Evolutionary conservation across 2,888 invertebrate species (phyloP), one percentile per base, ranked within the genome.

Genomic region (Drosophila neutralis): DNA sequence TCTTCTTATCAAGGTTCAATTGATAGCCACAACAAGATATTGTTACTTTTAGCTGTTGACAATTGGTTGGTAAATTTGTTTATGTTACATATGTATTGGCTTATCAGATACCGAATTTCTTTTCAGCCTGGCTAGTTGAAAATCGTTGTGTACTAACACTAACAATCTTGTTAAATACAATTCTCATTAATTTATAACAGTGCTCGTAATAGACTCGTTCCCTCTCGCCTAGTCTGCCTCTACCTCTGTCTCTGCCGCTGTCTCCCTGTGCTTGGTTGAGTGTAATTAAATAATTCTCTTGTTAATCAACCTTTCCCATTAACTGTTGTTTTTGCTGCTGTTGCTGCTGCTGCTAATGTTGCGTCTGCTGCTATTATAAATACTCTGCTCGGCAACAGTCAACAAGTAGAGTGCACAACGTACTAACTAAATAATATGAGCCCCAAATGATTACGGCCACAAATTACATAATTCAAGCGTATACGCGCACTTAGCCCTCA

Each of bases 231-330:
- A 24, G 35, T 13, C 40, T 35, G 24, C 15, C 29, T 31, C 60
- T 35, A 11, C 11, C 18, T 33, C 11, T 29, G 13, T 15, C 13
- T 24, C 11, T 45, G 11, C 18, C 35, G 21, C 35, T 27, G 6
- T 31, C 18, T 29, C 18, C 13, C 18, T 27, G 21, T 15, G 21
- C 15, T 40, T 52, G 10, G 29, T 21, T 52, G 62, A 24, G 59
- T 65, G 38, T 59, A 78, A 69, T 77, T 74, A 61, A 31, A 56
- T 52, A 78, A 63, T 70, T 70, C 54, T 48, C 69, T 58, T 60
- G 75, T 64, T 69, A 67, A 69, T 63, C 59, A 78, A 66, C 56
- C 49, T 66, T 67, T 70, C 60, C 62, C 66, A 73, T 73, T 79
- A 78, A 78, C 57, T 48, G 51, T 45, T 62, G 69, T 66, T 80